These are phyloP conservation scores for Echeneis naucrates DNA, from an alignment of 2,797 vertebrate species.

Conservation along the genomic window DNA sequence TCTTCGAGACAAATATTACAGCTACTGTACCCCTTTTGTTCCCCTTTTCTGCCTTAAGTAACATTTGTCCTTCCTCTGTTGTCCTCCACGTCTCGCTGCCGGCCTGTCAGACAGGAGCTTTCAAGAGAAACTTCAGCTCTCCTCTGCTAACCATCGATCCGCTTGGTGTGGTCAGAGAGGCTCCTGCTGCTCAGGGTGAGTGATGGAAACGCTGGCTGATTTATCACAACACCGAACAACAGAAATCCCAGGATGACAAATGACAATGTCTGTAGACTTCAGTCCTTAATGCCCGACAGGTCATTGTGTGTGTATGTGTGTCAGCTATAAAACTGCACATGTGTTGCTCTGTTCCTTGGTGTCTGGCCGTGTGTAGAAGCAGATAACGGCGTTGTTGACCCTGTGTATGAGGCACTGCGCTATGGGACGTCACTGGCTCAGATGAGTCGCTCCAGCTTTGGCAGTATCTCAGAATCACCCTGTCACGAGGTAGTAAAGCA, in stretches of 20 bases:
- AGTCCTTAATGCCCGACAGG: slow-evolving; percentile 29
- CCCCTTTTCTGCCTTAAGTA: slow-evolving; percentile 15
- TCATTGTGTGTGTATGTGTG: slow-evolving; percentile 6
- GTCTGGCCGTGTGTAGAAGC: slow-evolving; percentile 66
- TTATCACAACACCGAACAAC: slow-evolving; percentile 40
- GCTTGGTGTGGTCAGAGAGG: slow-evolving; percentile 83
- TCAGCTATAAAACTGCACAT: slow-evolving; percentile 39
- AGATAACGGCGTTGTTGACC: slow-evolving; percentile 83
- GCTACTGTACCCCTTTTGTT: slow-evolving; percentile 16
- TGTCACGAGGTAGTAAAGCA: slow-evolving; percentile 76
- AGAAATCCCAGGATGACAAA: slow-evolving; percentile 47
- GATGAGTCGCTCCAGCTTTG: slow-evolving; percentile 88
- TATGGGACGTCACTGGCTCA: slow-evolving; percentile 93
- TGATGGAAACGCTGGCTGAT: slow-evolving; percentile 40
- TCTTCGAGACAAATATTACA: slow-evolving; percentile 13
- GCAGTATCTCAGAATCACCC: slow-evolving; percentile 90
- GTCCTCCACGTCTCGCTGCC: slow-evolving; percentile 7
- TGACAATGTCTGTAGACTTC: slow-evolving; percentile 46
- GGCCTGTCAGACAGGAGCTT: slow-evolving; percentile 84
- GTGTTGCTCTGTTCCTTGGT: slow-evolving; percentile 45
- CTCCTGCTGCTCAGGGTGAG: slow-evolving; percentile 87
- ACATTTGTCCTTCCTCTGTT: slow-evolving; percentile 26
- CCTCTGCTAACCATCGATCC: slow-evolving; percentile 88
- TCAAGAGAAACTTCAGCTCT: slow-evolving; percentile 94
- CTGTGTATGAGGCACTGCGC: slow-evolving; percentile 91